Evolutionary conservation across 2,113 vertebrate species (phyloP).

Genomic region (Amphiprion ocellaris): DNA sequence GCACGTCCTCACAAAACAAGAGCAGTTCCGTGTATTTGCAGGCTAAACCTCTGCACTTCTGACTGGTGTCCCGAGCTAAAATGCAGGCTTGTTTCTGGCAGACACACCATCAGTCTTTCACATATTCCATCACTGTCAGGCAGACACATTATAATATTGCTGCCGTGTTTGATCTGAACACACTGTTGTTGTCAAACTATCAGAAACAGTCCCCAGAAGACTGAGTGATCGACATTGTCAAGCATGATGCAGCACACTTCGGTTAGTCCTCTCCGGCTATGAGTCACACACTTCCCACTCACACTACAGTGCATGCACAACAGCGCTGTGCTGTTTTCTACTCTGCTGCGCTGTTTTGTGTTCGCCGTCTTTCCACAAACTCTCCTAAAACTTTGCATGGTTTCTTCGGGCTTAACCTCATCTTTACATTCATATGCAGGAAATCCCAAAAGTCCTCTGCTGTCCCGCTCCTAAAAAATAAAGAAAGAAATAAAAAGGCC

Average conservation of each 20-base stretch:
- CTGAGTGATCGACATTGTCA: constrained; percentile 53
- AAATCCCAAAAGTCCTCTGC: constrained; percentile 38
- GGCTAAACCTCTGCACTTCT: constrained; percentile 12
- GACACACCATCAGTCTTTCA: constrained; percentile 2
- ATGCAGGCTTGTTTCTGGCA: constrained; percentile 16
- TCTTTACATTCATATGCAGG: constrained; percentile 48
- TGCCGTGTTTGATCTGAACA: constrained; percentile 45
- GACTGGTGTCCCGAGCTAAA: not conserved
- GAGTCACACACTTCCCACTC: constrained; percentile 77
- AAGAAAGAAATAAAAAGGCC: constrained; percentile 1
- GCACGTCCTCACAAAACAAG: not conserved
- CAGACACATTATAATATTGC: constrained; percentile 36
- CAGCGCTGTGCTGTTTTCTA: constrained; percentile 31
- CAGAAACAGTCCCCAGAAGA: constrained; percentile 49
- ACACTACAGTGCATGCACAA: constrained; percentile 51
- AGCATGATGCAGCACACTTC: constrained; percentile 76
- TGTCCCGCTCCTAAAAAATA: constrained; percentile 41
- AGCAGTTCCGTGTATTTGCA: not conserved
- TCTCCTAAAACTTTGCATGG: constrained; percentile 31
- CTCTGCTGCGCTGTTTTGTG: constrained; percentile 24
- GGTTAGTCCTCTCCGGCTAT: constrained; percentile 65
- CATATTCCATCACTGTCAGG: constrained; percentile 18
- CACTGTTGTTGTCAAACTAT: constrained; percentile 61
- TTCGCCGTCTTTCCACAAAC: constrained; percentile 27
- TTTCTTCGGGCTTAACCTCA: constrained; percentile 10